Evolutionary conservation across 2,888 invertebrate species (phyloP), one percentile per base, ranked within the genome.

Genomic region (Dioctria linearis): DNA sequence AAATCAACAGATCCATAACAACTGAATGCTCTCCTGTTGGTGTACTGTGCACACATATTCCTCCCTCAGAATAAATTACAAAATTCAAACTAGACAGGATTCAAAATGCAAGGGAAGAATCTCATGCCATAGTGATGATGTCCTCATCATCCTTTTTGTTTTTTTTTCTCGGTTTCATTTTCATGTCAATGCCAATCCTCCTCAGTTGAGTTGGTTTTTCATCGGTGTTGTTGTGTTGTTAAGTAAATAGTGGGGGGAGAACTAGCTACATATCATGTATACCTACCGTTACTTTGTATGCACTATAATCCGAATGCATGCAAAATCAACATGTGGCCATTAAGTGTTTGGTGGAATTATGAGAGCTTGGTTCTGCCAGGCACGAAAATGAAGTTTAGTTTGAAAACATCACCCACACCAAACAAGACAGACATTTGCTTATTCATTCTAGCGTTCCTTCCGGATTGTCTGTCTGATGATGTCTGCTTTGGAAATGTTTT

Each of bases 271-370:
- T 59, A 42, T 9, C 59, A 25, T 8, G 73, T 6, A 40, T 25
- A 54, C 57, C 25, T 25, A 25, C 2, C 25, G 25, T 25, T 25
- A 25, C 25, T 25, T 25, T 25, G 25, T 25, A 25, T 25, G 25
- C 25, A 25, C 25, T 25, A 25, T 76, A 76, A 63, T 9, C 76
- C 3, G 37, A 63, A 49, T 46, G 46, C 49, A 76, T 63, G 63
- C 76, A 76, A 61, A 76, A 63, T 76, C 76, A 76, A 76, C 76
- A 76, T 76, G 76, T 76, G 76, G 49, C 73, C 43, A 59, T 59
- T 59, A 75, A 43, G 63, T 6, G 63, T 40, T 39, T 6, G 3
- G 63, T 63, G 39, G 39, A 63, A 63, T 40, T 59, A 59, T 75
- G 4, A 66, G 43, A 40, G 42, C 37, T 25, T 59, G 42, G 73